These are phyloP conservation scores for Coleophora flavipennella DNA, from an alignment of 2,888 invertebrate genomes.

Conservation along the genomic window DNA sequence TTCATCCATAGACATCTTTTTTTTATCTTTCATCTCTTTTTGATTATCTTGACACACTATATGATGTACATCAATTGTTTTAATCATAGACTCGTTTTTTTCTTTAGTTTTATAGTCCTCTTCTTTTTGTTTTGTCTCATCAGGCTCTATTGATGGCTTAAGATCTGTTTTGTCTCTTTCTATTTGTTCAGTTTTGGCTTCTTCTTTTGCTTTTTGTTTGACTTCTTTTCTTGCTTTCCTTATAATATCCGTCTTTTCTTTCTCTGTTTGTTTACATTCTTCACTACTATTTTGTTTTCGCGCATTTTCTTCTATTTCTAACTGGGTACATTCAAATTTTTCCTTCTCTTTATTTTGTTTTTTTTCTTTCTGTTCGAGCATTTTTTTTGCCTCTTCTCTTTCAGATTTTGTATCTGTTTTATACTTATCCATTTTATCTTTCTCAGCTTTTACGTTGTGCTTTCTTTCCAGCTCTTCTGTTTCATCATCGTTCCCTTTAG, in stretches of 20 bases:
- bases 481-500: slow-evolving; percentile 8
- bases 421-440: neutral
- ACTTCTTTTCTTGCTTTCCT: neutral
- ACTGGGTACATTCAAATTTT: slow-evolving; percentile 1
- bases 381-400: neutral
- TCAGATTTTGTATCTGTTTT: slow-evolving; percentile 1
- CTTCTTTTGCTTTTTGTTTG: slow-evolving; percentile 5
- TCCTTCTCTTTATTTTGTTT: slow-evolving; percentile 12
- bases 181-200: slow-evolving; percentile 4
- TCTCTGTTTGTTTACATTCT: neutral
- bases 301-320: slow-evolving; percentile 9
- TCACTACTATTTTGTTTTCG: neutral
- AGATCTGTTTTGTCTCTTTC: neutral
- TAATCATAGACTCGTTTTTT: slow-evolving; percentile 2
- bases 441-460: slow-evolving; percentile 9
- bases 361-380: neutral
- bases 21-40: slow-evolving; percentile 12
- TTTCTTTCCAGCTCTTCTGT: slow-evolving; percentile 10
- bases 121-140: slow-evolving; percentile 9
- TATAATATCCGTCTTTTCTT: neutral
- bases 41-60: slow-evolving; percentile 8
- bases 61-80: slow-evolving; percentile 4
- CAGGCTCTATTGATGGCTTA: slow-evolving; percentile 5
- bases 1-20: slow-evolving; percentile 6
- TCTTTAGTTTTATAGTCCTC: slow-evolving; percentile 10